Percentiles rank a stretch among this genome's conserved stretches.
These are phyloP conservation scores for Goniozus legneri DNA, from an alignment of 1,140 invertebrate species.

Conservation along the genomic window DNA sequence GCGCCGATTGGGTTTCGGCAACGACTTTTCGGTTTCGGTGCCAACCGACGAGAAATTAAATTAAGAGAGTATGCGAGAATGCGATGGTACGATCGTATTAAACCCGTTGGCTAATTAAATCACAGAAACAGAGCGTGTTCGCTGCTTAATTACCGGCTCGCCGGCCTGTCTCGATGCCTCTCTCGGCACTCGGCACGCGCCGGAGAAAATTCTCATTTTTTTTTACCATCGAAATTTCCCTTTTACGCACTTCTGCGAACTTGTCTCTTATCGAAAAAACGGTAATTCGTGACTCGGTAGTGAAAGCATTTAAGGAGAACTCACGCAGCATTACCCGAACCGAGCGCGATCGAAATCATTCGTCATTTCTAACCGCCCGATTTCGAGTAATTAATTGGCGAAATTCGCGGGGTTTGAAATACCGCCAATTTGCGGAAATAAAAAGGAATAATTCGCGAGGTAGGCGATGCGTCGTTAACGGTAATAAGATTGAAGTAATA, in stretches of 20 bases:
- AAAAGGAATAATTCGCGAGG: conserved; percentile 25
- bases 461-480: conserved; percentile 35
- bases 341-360: conserved; percentile 3
- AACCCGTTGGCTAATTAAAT: conserved; percentile 38
- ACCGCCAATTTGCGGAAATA: conserved; percentile 12
- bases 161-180: too few relatives aligned
- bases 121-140: conserved; percentile 50
- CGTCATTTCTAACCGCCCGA: neutral
- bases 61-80: conserved; percentile 10
- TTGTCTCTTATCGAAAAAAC: neutral
- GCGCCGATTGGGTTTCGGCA: neutral
- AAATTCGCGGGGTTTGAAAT: neutral
- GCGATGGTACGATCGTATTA: conserved; percentile 3
- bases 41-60: conserved; percentile 16
- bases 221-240: conserved; percentile 5
- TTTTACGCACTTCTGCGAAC: neutral
- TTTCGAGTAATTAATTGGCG: conserved; percentile 1
- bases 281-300: neutral
- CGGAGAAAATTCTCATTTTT: conserved; percentile 21
- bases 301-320: neutral
- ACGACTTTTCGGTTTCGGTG: conserved; percentile 24
- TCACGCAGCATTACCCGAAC: conserved; percentile 6
- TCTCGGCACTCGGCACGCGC: conserved; percentile 24
- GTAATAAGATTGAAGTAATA: conserved; percentile 49
- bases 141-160: conserved; percentile 37